A percentile compares a stretch with the other conserved stretches of the same genome.
These are phyloP conservation scores for Saccostrea glomerata DNA, from an alignment of 1,140 invertebrate species.

Conservation along the genomic window DNA sequence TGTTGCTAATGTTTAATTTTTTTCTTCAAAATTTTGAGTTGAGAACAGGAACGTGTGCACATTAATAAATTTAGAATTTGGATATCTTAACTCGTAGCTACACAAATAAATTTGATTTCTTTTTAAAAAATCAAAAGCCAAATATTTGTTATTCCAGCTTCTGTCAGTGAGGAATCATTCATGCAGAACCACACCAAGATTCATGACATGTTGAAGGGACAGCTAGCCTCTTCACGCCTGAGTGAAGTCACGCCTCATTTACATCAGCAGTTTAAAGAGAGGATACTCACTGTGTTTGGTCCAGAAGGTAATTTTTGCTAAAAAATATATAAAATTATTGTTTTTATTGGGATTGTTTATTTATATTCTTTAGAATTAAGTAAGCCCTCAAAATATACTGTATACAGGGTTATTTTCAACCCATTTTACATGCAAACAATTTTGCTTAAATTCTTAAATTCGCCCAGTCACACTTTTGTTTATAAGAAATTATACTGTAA, in stretches of 20 bases:
- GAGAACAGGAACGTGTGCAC: neutral
- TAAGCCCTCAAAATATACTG: too few relatives aligned
- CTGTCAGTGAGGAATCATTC: constrained; percentile 67
- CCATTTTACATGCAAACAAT: too few relatives aligned
- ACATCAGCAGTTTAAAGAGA: constrained; percentile 59
- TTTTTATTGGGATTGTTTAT: too few relatives aligned
- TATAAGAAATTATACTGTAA: too few relatives aligned
- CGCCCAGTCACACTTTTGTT: too few relatives aligned
- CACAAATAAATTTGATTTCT: too few relatives aligned
- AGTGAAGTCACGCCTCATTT: constrained; percentile 57
- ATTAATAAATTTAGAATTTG: too few relatives aligned
- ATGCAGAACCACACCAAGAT: constrained; percentile 69
- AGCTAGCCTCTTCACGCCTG: constrained; percentile 64
- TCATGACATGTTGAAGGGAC: constrained; percentile 73
- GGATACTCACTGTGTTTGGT: constrained; percentile 44
- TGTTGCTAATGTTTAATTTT: neutral
- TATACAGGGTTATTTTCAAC: too few relatives aligned
- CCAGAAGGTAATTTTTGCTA: constrained; percentile 49
- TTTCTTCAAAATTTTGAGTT: neutral
- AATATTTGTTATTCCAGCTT: constrained; percentile 62
- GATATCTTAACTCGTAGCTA: too few relatives aligned
- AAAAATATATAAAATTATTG: neutral
- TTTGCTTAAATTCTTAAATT: too few relatives aligned
- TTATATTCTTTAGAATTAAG: too few relatives aligned
- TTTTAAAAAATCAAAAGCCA: too few relatives aligned